Base-by-base conservation (phyloP, 2,797 vertebrate species). In the Aeoliscus strigatus region DNA sequence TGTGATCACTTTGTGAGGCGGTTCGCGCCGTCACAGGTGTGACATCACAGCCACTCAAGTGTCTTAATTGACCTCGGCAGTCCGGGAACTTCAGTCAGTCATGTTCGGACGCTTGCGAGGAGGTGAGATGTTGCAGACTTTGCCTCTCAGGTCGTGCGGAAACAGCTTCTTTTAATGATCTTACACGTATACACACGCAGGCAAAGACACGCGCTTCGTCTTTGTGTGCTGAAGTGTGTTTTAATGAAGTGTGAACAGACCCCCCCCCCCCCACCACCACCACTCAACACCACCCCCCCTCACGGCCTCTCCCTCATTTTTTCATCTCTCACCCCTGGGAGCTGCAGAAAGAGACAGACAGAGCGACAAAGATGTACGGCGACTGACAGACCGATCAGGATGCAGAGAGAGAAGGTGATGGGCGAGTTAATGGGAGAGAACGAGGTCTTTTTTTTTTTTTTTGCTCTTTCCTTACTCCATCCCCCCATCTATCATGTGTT, bases 191-290 rank as follows among this genome's bases (percentile, higher is more conserved):
- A 34, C 25, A 43, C 43, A 29, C 51, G 17, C 44, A 43, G 32
- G 58, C 8, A 42, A 36, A 40, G 30, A 43, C 43, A 36, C 39
- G 45, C 31, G 21, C 60, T 70, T 72, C 77, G 80, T 79, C 73
- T 79, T 51, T 65, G 68, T 80, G 63, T 77, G 77, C 60, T 69
- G 72, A 70, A 83, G 76, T 73, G 76, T 50, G 72, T 77, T 83
- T 79, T 84, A 86, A 84, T 85, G 82, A 86, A 77, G 77, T 81
- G 74, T 83, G 76, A 79, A 78, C 60, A 69, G 60, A 70, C 62
- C 70, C 51, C 73, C 61, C 41, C 65, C 50, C 51, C 46, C 69
- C 71, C 50, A 39, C 29, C 46, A 43, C 61, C 47, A 30, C 46
- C 38, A 13, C 36, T n/a, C 35, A 26, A 23, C 44, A 36, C 33